A percentile compares a stretch with the other conserved stretches of the same genome.
These are phyloP conservation scores for Pristionchus fissidentatus DNA, from an alignment of 2,888 invertebrate species.

Conservation along the genomic window DNA sequence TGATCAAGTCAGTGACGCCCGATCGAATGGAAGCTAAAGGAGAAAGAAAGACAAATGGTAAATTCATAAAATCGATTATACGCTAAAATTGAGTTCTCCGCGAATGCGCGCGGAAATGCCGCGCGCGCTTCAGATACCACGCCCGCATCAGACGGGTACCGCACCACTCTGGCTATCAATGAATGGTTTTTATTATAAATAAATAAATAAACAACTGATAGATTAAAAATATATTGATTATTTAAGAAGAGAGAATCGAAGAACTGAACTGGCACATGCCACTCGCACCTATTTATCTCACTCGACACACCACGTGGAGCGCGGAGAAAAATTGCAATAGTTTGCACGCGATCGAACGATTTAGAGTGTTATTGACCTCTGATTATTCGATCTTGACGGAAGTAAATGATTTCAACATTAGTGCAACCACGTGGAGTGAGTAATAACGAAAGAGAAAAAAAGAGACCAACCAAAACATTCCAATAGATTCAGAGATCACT, in stretches of 20 bases:
- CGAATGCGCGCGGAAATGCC: background rate
- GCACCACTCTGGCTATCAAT: background rate
- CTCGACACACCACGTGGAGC: too few species aligned
- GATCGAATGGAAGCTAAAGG: background rate
- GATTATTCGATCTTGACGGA: too few species aligned
- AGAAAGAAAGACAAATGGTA: background rate
- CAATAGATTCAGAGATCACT: too few species aligned
- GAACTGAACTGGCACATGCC: background rate
- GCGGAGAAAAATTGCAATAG: too few species aligned
- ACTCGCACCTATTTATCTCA: constrained; percentile 24
- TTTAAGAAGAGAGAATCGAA: background rate
- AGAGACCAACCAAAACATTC: too few species aligned
- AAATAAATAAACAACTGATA: background rate
- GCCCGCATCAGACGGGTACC: background rate
- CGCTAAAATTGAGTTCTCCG: background rate
- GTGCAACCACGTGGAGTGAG: too few species aligned
- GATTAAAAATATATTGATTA: background rate
- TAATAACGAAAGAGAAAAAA: too few species aligned
- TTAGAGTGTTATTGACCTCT: too few species aligned
- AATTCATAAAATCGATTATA: constrained; percentile 7
- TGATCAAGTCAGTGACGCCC: background rate
- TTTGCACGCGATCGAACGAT: too few species aligned
- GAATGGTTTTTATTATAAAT: background rate
- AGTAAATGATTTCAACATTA: too few species aligned
- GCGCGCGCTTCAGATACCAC: background rate